A percentile compares a stretch with the other conserved stretches of the same genome.
Conservation (phyloP, 2,888 invertebrate genomes). For the Diloba caeruleocephala region DNA sequence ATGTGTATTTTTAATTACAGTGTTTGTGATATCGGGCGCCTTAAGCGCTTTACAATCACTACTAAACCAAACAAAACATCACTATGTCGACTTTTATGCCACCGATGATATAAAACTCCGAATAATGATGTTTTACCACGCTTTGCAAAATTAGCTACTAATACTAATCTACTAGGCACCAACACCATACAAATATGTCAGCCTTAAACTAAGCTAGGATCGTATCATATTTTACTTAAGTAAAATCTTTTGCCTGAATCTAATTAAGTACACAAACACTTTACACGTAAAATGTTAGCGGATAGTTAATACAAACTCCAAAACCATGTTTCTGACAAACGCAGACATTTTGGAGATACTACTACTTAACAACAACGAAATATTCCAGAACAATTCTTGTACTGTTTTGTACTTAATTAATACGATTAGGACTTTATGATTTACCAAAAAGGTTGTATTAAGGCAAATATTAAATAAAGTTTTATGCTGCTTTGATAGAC, state of each 20-base stretch:
- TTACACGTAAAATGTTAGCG: background rate
- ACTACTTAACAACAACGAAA: constrained; percentile 17
- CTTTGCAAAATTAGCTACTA: no score
- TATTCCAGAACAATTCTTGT: constrained; percentile 22
- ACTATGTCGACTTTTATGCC: no score
- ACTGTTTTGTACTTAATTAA: constrained; percentile 28
- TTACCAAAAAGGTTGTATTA: background rate
- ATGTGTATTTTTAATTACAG: no score
- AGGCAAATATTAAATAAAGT: background rate
- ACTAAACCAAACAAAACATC: no score
- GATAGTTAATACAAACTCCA: background rate
- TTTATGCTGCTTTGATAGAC: constrained; percentile 8
- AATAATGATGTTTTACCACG: no score
- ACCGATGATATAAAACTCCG: no score
- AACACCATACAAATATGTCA: no score
- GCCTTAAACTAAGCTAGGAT: no score
- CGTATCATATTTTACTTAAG: no score
- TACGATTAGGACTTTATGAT: constrained; percentile 22
- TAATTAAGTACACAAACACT: background rate
- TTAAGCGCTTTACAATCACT: no score
- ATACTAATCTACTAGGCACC: no score
- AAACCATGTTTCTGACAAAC: constrained; percentile 10
- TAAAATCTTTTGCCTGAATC: background rate
- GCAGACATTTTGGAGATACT: constrained; percentile 8
- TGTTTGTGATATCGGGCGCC: no score